Conservation (phyloP, 2,113 vertebrate species). For the Elachura formosa region DNA sequence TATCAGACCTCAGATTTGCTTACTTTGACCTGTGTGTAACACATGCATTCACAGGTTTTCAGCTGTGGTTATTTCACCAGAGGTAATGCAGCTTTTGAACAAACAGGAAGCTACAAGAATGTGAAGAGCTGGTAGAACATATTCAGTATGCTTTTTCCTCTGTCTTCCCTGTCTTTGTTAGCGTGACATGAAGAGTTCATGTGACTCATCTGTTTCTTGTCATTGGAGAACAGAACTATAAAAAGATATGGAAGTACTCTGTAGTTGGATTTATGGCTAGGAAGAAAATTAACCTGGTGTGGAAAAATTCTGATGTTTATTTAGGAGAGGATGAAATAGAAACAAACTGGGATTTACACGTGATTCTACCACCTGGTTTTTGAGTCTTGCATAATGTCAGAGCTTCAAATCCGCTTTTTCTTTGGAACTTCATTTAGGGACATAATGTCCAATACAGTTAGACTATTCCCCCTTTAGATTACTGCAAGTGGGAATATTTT, state of each 20-base stretch:
- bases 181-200: constrained; percentile 16
- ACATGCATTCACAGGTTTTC: not conserved
- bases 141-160: constrained; percentile 40
- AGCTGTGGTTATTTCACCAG: not conserved
- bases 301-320: constrained; percentile 29
- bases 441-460: not conserved
- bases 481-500: not conserved
- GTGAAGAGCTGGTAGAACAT: constrained; percentile 2
- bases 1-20: not conserved
- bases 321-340: not conserved
- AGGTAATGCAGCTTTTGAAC: not conserved
- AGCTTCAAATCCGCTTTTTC: not conserved
- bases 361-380: not conserved
- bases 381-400: not conserved
- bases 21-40: not conserved
- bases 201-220: constrained; percentile 60
- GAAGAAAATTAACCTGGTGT: not conserved
- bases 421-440: not conserved
- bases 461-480: not conserved
- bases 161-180: not conserved
- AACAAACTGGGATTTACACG: not conserved
- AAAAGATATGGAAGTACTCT: constrained; percentile 10
- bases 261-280: constrained; percentile 15
- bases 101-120: constrained; percentile 61
- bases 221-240: constrained; percentile 38